These are phyloP conservation scores for Peribatodes rhomboidaria DNA, from an alignment of 2,888 invertebrate species.

Conservation along the genomic window DNA sequence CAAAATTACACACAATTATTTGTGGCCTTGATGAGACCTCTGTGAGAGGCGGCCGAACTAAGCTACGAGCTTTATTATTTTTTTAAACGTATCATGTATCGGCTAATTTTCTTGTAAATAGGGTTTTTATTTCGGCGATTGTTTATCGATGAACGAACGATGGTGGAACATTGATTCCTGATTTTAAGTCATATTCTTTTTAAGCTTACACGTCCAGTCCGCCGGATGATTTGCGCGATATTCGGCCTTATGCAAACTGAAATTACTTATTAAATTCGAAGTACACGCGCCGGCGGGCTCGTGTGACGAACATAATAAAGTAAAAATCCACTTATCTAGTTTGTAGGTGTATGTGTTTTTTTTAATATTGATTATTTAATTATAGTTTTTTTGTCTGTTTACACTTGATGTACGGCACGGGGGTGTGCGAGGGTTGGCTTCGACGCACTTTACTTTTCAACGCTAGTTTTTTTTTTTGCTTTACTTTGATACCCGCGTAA, in stretches of 20 bases:
- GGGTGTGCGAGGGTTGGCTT: constrained; percentile 55
- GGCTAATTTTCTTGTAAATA: constrained; percentile 42
- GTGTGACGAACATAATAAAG: constrained; percentile 55
- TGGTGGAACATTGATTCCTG: constrained; percentile 37
- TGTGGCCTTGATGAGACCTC: constrained; percentile 66
- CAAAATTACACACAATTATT: constrained; percentile 53
- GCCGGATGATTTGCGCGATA: constrained; percentile 12
- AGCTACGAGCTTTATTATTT: constrained; percentile 68
- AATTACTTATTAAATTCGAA: constrained; percentile 16
- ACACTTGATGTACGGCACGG: constrained; percentile 67
- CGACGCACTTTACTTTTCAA: constrained; percentile 12
- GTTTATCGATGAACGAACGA: constrained; percentile 33
- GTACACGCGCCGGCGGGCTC: constrained; percentile 27
- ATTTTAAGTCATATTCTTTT: constrained; percentile 43
- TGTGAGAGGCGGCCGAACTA: constrained; percentile 53
- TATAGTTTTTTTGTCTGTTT: constrained; percentile 74
- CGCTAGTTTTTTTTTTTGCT: constrained; percentile 21
- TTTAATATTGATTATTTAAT: constrained; percentile 77
- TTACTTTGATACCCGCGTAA: constrained; percentile 1
- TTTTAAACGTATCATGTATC: constrained; percentile 30
- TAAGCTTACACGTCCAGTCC: constrained; percentile 20
- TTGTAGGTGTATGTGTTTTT: constrained; percentile 80
- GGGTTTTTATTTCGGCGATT: constrained; percentile 34
- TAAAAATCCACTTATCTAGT: constrained; percentile 74
- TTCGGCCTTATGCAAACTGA: constrained; percentile 8